Base-by-base conservation (phyloP, 1,140 invertebrate genomes). In the Prorops nasuta region DNA sequence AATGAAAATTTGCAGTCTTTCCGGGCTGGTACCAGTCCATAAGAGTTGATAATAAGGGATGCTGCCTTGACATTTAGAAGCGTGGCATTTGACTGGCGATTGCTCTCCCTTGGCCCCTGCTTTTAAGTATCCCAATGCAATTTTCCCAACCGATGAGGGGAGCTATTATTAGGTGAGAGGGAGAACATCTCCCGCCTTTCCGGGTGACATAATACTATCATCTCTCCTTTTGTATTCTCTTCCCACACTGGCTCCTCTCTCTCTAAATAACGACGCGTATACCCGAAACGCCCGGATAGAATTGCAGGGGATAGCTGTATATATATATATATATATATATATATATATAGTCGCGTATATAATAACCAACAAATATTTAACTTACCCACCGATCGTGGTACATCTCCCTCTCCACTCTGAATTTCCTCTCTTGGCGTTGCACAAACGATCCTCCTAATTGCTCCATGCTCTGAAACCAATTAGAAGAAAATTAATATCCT, bases 1-100 rank as follows among this genome's bases (percentile, higher is more conserved):
- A n/a, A n/a, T n/a, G n/a, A n/a, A n/a, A n/a, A n/a, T n/a, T n/a
- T n/a, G n/a, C n/a, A n/a, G n/a, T n/a, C n/a, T n/a, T n/a, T n/a
- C n/a, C n/a, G n/a, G n/a, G n/a, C n/a, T n/a, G n/a, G 51, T 62
- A 62, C 41, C 49, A 32, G 45, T 58, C 54, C 61, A 60, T 64
- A 56, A 41, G 49, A 60, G n/a, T n/a, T n/a, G n/a, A n/a, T 20
- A 21, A 19, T 45, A 19, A 42, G 60, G 69, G 71, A 72, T 72
- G 71, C 71, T 74, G 69, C 21, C 51, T 48, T 72, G 71, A 72
- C 71, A 74, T 74, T 74, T 74, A 52, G 54, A 20, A 59, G 54
- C 56, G 50, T 71, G 66, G 58, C 68, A 69, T 71, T 71, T 69
- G 51, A 57, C 56, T 57, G 46, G 36, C n/a, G n/a, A n/a, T n/a